A percentile compares a stretch with the other conserved stretches of the same genome.
phyloP scores from a whole-genome alignment of 2,888 invertebrate species.

The Zaprionus bogoriensis region DNA sequence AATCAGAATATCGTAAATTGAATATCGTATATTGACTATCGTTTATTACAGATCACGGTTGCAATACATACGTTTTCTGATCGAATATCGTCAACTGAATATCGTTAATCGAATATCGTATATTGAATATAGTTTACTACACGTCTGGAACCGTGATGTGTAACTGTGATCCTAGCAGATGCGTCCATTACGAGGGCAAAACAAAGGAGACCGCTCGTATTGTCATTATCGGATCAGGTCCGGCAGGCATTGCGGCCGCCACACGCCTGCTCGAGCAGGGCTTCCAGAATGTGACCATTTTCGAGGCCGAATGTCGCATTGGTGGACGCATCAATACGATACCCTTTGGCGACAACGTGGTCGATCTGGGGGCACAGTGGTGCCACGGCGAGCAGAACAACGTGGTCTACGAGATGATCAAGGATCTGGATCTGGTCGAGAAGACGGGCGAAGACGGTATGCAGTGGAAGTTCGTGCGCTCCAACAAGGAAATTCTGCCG shows the following conservation, averaged over 20 bases:
- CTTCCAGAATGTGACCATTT: conserved; percentile 83
- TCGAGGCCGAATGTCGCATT: conserved; percentile 86
- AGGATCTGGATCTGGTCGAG: conserved; percentile 68
- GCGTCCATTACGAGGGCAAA: not conserved
- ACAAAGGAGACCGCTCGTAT: conserved; percentile 68
- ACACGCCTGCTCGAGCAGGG: conserved; percentile 81
- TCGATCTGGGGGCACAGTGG: conserved; percentile 92
- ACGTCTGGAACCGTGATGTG: too few species aligned
- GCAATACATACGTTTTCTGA: too few species aligned
- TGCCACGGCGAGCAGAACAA: conserved; percentile 86
- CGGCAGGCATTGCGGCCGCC: conserved; percentile 82
- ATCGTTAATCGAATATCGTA: too few species aligned
- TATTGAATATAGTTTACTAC: too few species aligned
- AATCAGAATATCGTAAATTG: too few species aligned
- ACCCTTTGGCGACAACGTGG: conserved; percentile 84
- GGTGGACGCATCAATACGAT: conserved; percentile 86
- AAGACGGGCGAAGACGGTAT: conserved; percentile 58
- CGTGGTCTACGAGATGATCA: conserved; percentile 85
- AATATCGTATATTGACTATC: too few species aligned
- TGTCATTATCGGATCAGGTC: conserved; percentile 82
- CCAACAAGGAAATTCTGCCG: conserved; percentile 80
- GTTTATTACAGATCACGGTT: too few species aligned
- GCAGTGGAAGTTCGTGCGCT: conserved; percentile 74
- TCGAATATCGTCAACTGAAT: too few species aligned
- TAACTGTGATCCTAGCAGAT: conserved; percentile 3